phyloP scores from a whole-genome alignment of 2,888 invertebrate species.

The Calliopum simillimum region DNA sequence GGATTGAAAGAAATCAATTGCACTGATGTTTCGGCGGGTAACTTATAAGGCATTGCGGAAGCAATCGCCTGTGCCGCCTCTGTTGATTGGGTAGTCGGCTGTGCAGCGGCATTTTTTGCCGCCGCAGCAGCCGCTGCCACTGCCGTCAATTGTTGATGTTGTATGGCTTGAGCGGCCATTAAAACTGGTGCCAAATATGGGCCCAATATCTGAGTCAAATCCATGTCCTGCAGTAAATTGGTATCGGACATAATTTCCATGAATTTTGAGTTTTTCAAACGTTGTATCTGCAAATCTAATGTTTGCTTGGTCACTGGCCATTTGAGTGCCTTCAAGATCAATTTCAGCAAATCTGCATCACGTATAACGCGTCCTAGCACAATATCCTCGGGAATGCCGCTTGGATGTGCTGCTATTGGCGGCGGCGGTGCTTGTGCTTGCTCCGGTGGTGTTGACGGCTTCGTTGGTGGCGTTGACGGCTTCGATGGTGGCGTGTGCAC shows the following conservation, averaged over 20 bases:
- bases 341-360: slow-evolving; percentile 63
- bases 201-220: slow-evolving; percentile 64
- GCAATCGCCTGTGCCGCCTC: slow-evolving; percentile 44
- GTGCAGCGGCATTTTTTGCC: slow-evolving; percentile 44
- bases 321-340: slow-evolving; percentile 66
- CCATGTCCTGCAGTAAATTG: slow-evolving; percentile 64
- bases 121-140: slow-evolving; percentile 34
- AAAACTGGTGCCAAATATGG: slow-evolving; percentile 60
- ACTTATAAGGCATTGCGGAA: slow-evolving; percentile 61
- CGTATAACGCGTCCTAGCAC: slow-evolving; percentile 64
- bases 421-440: slow-evolving; percentile 10
- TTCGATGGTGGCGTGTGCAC: slow-evolving; percentile 36
- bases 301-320: slow-evolving; percentile 62
- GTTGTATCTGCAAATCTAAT: slow-evolving; percentile 59
- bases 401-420: slow-evolving; percentile 30
- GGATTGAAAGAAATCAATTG: slow-evolving; percentile 64
- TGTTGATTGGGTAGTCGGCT: slow-evolving; percentile 31
- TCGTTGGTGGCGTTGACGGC: background rate
- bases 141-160: slow-evolving; percentile 48
- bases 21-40: slow-evolving; percentile 66
- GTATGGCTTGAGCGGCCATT: slow-evolving; percentile 53
- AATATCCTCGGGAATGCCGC: slow-evolving; percentile 58
- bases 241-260: slow-evolving; percentile 62
- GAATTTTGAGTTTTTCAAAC: slow-evolving; percentile 62
- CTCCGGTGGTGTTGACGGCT: background rate